phyloP scores from a whole-genome alignment of 2,797 vertebrate species.

The Gymnoscopelus braueri region DNA sequence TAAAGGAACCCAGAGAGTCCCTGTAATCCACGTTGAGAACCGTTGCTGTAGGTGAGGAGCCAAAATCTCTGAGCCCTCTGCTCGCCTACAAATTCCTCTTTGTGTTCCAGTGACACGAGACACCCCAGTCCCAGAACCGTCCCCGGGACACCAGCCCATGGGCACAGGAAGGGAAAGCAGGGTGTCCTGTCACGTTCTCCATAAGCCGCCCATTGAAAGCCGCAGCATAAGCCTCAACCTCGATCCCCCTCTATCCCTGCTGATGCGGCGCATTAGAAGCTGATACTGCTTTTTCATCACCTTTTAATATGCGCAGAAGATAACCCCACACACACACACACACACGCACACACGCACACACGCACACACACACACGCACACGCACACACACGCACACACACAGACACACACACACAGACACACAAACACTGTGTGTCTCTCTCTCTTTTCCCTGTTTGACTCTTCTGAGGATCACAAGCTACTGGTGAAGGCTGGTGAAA shows the following conservation, averaged over 20 bases:
- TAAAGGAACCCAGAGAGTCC: too few relatives aligned
- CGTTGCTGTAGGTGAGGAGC: not conserved
- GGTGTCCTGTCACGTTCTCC: constrained; percentile 31
- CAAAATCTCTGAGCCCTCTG: constrained; percentile 13
- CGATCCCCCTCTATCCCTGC: constrained; percentile 24
- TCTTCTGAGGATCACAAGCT: constrained; percentile 31
- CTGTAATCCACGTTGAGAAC: too few relatives aligned
- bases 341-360: not conserved
- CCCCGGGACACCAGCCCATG: not conserved
- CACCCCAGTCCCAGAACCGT: constrained; percentile 7
- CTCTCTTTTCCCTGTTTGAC: constrained; percentile 24
- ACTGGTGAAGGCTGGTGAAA: constrained; percentile 11
- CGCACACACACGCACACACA: constrained; percentile 3
- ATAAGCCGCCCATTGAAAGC: constrained; percentile 26
- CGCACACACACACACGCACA: not conserved
- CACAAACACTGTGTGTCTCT: constrained; percentile 18
- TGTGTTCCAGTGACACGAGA: constrained; percentile 25
- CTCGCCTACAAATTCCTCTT: constrained; percentile 25
- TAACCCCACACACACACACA: too few relatives aligned
- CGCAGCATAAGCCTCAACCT: constrained; percentile 3
- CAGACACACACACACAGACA: not conserved
- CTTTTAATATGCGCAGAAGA: constrained; percentile 49
- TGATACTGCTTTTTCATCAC: constrained; percentile 56
- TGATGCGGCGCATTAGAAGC: constrained; percentile 38
- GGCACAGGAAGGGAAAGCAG: not conserved